Evolutionary conservation across 2,113 vertebrate genomes (phyloP).

Genomic region (Leucoraja erinaceus): DNA sequence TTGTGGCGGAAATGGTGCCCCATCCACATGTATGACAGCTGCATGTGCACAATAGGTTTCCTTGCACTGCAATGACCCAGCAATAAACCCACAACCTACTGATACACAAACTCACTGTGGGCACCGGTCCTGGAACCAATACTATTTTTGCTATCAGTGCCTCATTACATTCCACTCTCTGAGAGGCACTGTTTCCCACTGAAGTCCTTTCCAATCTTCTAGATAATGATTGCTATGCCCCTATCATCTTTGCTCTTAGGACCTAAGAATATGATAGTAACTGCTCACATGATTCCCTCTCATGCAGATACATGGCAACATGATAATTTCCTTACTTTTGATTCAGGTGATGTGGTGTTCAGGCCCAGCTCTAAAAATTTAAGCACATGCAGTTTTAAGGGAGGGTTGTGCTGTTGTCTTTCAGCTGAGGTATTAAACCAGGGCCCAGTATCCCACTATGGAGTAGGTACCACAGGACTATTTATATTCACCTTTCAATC

Average conservation of each 20-base stretch:
- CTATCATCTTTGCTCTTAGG: background rate
- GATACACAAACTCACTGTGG: background rate
- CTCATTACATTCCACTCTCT: background rate
- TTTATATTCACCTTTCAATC: background rate
- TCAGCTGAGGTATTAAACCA: background rate
- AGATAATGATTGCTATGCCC: background rate
- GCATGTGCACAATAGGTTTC: background rate
- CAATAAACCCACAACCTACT: background rate
- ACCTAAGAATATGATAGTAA: background rate
- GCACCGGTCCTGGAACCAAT: background rate
- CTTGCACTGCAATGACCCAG: background rate
- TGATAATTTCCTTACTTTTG: too few species aligned
- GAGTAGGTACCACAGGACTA: background rate
- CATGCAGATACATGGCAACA: background rate
- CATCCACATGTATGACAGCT: background rate
- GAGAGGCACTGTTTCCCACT: background rate
- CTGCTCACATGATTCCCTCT: background rate
- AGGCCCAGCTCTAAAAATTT: background rate
- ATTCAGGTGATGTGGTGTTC: too few species aligned
- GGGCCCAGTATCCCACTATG: background rate
- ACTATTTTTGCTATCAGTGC: background rate
- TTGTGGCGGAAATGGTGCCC: background rate
- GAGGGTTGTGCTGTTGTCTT: background rate
- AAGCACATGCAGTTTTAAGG: background rate
- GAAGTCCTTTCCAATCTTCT: background rate